Evolutionary conservation across 2,797 vertebrate genomes (phyloP), one percentile per base, ranked within the genome.

Genomic region (Synanceia verrucosa): DNA sequence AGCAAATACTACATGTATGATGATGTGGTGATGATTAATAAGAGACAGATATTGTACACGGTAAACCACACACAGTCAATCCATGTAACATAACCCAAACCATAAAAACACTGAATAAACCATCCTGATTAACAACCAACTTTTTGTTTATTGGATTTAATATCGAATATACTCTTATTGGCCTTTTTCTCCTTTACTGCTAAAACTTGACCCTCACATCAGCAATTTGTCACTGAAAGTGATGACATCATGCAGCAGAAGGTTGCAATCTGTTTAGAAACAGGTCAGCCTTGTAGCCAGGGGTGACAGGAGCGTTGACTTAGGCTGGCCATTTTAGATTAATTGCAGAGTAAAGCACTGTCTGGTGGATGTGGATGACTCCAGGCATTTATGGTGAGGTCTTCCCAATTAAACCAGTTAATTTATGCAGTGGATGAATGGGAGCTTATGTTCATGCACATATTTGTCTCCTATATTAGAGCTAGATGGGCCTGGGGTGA

Each of bases 301-400:
- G 65, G 79, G 74, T 74, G 47, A 88, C 58, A 7, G 57, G 24
- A 63, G 56, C 24, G 33, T 82, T 88, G 74, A 91, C 85, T 87
- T 85, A 84, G 58, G 59, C 55, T 39, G 73, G 63, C 68, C 72
- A 55, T 84, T 86, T 87, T 50, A 83, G 81, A 89, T 87, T 89
- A 88, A 89, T 88, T 83, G 76, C 48, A 10, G 44, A 62, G 36
- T 36, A 50, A 71, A 69, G 72, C 65, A 44, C 56, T 66, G 73
- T 43, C 43, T 28, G 47, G 68, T 78, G 76, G 79, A 71, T 65
- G 76, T 47, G 64, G 24, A 59, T 68, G 58, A 73, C 82, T 82
- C 59, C 29, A 3, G 72, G 79, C 80, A 19, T 62, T n/a, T 31
- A 6, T 48, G 69, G 74, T 63, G 67, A 50, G 61, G 72, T 66